phyloP scores from a whole-genome alignment of 1,140 invertebrate species.

The Lutraria rhynchaena region DNA sequence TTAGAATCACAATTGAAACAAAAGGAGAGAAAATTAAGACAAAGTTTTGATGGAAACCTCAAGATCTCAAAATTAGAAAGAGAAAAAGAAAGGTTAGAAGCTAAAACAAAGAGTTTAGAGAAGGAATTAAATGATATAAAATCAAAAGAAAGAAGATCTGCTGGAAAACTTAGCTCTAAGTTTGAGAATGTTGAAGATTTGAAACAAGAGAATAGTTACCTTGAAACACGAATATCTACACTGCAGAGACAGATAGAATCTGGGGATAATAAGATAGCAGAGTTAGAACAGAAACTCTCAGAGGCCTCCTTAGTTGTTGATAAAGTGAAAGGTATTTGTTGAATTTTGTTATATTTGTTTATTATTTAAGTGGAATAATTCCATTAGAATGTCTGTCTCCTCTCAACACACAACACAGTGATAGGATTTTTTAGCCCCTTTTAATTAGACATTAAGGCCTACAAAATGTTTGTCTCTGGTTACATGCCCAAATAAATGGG shows the following conservation, averaged over 20 bases:
- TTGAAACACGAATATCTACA: slow-evolving; percentile 78
- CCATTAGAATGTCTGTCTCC: no score
- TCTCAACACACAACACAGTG: no score
- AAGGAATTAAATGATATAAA: slow-evolving; percentile 56
- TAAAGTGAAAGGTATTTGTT: slow-evolving; percentile 47
- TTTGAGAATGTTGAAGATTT: slow-evolving; percentile 70
- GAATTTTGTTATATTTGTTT: no score
- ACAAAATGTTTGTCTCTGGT: no score
- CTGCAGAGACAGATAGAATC: slow-evolving; percentile 75
- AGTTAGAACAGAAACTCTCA: slow-evolving; percentile 58
- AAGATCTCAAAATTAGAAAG: slow-evolving; percentile 45
- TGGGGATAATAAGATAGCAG: slow-evolving; percentile 59
- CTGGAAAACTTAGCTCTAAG: slow-evolving; percentile 38
- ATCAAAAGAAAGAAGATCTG: slow-evolving; percentile 28
- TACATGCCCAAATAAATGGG: no score
- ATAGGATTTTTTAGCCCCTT: no score
- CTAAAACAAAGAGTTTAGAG: slow-evolving; percentile 30
- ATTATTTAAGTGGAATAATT: no score
- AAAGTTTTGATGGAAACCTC: slow-evolving; percentile 59
- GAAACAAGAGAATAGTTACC: slow-evolving; percentile 74
- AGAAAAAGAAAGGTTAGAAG: slow-evolving; percentile 58
- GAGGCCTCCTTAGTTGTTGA: background rate
- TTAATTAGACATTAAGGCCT: no score
- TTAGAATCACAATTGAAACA: slow-evolving; percentile 51
- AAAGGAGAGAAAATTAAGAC: slow-evolving; percentile 56